A percentile compares a stretch with the other conserved stretches of the same genome.
phyloP scores from a whole-genome alignment of 1,140 invertebrate genomes.

The Hestina assimilis region DNA sequence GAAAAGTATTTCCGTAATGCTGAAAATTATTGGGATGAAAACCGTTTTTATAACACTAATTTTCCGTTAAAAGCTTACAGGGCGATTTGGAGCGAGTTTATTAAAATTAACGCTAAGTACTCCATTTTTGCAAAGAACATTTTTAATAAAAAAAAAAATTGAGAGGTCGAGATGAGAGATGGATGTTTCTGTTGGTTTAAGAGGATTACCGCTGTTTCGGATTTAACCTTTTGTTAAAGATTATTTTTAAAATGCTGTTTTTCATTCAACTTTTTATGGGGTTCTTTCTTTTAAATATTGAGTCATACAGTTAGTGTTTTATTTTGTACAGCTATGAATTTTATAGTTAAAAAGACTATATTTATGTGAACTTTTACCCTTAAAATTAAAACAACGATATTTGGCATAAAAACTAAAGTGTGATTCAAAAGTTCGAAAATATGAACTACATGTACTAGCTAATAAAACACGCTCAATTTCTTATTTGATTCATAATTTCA shows the following conservation, averaged over 20 bases:
- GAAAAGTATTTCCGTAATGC: conserved; percentile 20
- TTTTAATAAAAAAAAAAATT: conserved; percentile 20
- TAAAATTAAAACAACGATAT: too few relatives aligned
- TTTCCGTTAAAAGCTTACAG: conserved; percentile 20
- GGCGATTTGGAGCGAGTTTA: conserved; percentile 12
- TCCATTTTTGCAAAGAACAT: conserved; percentile 7
- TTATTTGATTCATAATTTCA: too few relatives aligned
- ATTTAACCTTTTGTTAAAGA: neutral
- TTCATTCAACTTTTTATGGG: neutral
- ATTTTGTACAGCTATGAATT: too few relatives aligned
- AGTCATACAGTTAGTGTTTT: neutral
- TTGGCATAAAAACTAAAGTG: too few relatives aligned
- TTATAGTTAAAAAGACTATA: too few relatives aligned
- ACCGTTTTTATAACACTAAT: conserved; percentile 27
- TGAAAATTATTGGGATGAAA: conserved; percentile 16
- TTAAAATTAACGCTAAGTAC: conserved; percentile 23
- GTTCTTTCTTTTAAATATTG: neutral
- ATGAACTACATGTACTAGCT: too few relatives aligned
- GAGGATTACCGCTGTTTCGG: conserved; percentile 19
- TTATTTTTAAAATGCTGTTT: neutral
- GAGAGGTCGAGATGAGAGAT: conserved; percentile 24
- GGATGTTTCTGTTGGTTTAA: conserved; percentile 25
- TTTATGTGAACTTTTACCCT: too few relatives aligned
- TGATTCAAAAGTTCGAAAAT: too few relatives aligned
- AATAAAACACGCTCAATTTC: too few relatives aligned